Percentiles rank a stretch among this genome's conserved stretches.
Conservation (phyloP, 2,797 vertebrate species). For the Pelobates cultripes region DNA sequence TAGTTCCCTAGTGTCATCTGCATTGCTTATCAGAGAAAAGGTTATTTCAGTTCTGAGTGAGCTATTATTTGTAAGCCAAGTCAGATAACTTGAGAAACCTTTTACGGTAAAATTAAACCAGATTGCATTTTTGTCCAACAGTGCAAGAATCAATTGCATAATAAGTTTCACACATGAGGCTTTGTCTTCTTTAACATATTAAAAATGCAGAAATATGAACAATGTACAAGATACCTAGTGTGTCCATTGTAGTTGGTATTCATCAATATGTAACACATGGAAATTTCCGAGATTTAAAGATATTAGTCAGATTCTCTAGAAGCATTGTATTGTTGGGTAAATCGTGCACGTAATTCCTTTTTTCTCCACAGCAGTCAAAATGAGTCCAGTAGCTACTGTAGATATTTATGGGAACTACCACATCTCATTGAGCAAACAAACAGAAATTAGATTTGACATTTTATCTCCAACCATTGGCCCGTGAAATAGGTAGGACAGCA, state of each 20-base stretch:
- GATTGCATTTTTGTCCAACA: background rate
- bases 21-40: constrained; percentile 23
- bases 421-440: background rate
- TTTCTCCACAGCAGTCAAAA: background rate
- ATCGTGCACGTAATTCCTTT: no score
- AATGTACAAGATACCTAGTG: no score
- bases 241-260: no score
- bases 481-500: background rate
- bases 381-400: background rate
- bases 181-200: no score
- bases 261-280: no score
- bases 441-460: constrained; percentile 2
- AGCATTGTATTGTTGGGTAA: no score
- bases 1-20: constrained; percentile 28
- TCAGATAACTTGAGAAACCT: constrained; percentile 41
- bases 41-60: constrained; percentile 34
- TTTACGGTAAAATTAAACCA: constrained; percentile 19
- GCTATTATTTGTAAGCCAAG: constrained; percentile 30
- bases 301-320: no score
- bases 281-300: no score
- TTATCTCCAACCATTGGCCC: background rate
- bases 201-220: no score
- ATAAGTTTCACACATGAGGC: background rate
- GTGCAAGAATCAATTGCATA: background rate
- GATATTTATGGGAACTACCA: background rate